Base-by-base conservation (phyloP, 2,797 vertebrate species). In the Propithecus deckenii region DNA sequence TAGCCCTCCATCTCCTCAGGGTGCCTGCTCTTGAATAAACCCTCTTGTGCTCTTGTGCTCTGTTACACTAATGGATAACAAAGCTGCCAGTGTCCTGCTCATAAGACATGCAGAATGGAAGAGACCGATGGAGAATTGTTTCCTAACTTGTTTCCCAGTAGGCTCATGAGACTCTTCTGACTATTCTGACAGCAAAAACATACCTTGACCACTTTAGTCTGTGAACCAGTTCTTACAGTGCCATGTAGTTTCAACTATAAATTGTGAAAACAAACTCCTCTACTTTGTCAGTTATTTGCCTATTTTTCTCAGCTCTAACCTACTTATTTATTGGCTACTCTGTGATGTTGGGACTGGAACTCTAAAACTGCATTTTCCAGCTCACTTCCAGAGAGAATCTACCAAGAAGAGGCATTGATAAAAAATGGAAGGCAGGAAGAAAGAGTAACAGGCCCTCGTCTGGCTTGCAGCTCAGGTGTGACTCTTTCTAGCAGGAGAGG, bases 291-390 rank as follows among this genome's bases (percentile, higher is more conserved):
- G 76, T 71, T 95, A 14, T 41, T 78, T n/a, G 32, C 13, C 80
- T 89, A 1, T 83, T 90, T 92, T 92, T 23, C n/a, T 90, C 69
- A 92, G 61, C 14, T 69, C 43, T 81, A 74, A 25, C n/a, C 17
- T 17, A 17, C 52, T 14, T 74, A 12, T 30, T 46, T 41, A 14
- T 18, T 28, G 41, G 48, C 12, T 85, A 25, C 5, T 46, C 43
- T 48, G 6, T 85, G 41, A 85, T 71, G 10, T 25, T 41, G 63
- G 15, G 5, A 48, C 67, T n/a, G 12, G 25, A 78, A 72, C 41
- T 95, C 41, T 32, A 46, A 50, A 72, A 28, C n/a, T 55, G 20
- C 17, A 65, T 85, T 25, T 89, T 57, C 43, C n/a, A 32, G 83
- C 12, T 81, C 35, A 71, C 20, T 76, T 83, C 14, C 55, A 72